These are phyloP conservation scores for rabbit (Oryctolagus cuniculus) DNA, from an alignment of 2,113 vertebrate species.

Conservation along the genomic window DNA sequence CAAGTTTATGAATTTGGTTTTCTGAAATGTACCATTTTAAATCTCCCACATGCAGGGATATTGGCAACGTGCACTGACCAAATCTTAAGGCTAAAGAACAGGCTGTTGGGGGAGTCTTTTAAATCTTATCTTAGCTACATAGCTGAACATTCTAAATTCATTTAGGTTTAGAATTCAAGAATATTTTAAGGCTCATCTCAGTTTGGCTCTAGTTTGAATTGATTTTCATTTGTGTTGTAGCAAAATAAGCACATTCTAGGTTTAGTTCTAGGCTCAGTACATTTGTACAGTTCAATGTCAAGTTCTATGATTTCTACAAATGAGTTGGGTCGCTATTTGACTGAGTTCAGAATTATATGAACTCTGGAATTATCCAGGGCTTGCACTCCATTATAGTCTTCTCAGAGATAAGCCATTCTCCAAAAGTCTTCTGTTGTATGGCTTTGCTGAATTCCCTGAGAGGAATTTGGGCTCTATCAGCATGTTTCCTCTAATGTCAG, in stretches of 20 bases:
- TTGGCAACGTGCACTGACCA: neutral
- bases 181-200: neutral
- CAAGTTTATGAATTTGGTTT: neutral
- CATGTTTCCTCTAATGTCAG: neutral
- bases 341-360: slow-evolving; percentile 41
- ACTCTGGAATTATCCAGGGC: neutral
- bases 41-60: neutral
- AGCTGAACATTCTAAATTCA: slow-evolving; percentile 52
- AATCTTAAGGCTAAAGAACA: neutral
- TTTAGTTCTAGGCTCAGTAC: neutral
- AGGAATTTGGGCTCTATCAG: neutral
- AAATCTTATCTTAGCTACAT: neutral
- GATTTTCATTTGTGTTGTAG: slow-evolving; percentile 15
- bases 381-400: neutral
- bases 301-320: slow-evolving; percentile 13
- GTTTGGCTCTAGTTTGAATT: slow-evolving; percentile 16
- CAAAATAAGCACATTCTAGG: slow-evolving; percentile 15
- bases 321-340: neutral
- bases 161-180: neutral
- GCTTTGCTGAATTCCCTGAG: neutral
- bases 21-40: slow-evolving; percentile 45
- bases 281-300: neutral
- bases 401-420: neutral
- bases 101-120: neutral
- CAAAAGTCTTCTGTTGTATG: neutral